phyloP scores from a whole-genome alignment of 53 echinoderm and acorn worm genomes.

The Echinometra lucunter region DNA sequence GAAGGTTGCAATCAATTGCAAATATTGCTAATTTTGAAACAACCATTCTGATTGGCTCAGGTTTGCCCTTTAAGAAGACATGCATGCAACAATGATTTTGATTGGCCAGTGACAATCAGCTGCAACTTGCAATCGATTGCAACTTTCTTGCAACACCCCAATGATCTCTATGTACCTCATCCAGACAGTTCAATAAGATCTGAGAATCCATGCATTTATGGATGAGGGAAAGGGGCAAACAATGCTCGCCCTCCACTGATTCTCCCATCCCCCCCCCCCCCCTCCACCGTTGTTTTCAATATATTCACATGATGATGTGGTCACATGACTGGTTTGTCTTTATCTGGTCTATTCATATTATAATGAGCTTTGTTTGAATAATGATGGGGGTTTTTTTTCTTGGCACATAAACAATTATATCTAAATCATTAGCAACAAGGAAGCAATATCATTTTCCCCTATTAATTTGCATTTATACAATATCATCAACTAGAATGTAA shows the following conservation, averaged over 20 bases:
- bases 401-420: neutral
- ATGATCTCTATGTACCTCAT: neutral
- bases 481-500: no score
- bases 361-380: neutral
- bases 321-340: neutral
- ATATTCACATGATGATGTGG: neutral
- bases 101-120: no score
- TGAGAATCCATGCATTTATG: conserved; percentile 19
- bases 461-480: neutral
- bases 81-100: no score
- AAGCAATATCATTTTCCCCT: neutral
- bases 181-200: conserved; percentile 18
- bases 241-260: no score
- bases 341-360: neutral
- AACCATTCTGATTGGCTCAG: no score
- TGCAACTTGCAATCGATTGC: no score
- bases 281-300: neutral
- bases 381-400: neutral
- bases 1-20: no score
- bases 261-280: no score
- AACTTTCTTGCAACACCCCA: no score
- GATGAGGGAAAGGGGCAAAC: neutral
- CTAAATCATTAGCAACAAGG: neutral
- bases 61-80: no score
- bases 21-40: no score